These are phyloP conservation scores for Epinotia ramella DNA, from an alignment of 2,888 invertebrate species.

Conservation along the genomic window DNA sequence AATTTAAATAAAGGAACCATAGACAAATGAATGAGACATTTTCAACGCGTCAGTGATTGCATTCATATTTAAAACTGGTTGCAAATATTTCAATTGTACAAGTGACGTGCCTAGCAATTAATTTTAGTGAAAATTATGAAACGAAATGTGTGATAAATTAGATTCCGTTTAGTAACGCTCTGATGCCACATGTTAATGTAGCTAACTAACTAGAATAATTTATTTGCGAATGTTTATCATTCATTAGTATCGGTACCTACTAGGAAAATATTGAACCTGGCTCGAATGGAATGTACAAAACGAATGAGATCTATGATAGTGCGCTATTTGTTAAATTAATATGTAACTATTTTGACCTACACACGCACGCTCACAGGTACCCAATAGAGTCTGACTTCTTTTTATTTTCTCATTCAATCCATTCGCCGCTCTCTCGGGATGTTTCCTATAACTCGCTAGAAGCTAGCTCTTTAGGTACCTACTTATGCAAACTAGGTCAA, in stretches of 20 bases:
- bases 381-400: too few species aligned
- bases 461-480: too few species aligned
- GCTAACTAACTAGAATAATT: background rate
- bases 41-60: conserved; percentile 66
- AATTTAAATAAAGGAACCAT: conserved; percentile 57
- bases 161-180: conserved; percentile 25
- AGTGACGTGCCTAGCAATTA: conserved; percentile 55
- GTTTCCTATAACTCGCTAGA: too few species aligned
- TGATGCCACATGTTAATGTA: conserved; percentile 23
- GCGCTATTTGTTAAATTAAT: background rate
- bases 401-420: too few species aligned
- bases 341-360: background rate
- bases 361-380: too few species aligned
- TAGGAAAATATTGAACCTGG: background rate
- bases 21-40: conserved; percentile 56
- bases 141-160: conserved; percentile 49
- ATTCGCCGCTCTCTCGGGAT: too few species aligned
- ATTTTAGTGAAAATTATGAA: conserved; percentile 49
- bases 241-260: background rate
- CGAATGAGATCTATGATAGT: background rate
- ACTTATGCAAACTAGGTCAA: too few species aligned
- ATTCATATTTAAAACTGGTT: conserved; percentile 72
- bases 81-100: conserved; percentile 59
- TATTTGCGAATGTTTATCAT: background rate
- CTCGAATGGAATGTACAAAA: background rate